A percentile compares a stretch with the other conserved stretches of the same genome.
Evolutionary conservation across 2,113 vertebrate genomes (phyloP).

Genomic region (Anoura caudifer): DNA sequence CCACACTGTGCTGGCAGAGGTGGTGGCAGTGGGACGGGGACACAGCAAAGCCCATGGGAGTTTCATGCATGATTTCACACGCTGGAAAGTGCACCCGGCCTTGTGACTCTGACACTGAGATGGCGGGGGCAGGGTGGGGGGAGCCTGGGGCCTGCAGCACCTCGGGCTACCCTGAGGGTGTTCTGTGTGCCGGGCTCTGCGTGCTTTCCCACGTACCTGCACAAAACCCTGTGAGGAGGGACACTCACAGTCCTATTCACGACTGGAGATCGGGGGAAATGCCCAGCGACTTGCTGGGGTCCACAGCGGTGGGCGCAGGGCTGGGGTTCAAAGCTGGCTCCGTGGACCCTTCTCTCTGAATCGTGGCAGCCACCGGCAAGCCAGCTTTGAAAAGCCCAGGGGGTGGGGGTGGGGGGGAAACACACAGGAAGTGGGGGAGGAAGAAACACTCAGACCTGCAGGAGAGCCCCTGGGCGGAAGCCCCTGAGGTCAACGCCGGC

Average conservation of each 20-base stretch:
- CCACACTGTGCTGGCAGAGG: neutral
- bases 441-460: neutral
- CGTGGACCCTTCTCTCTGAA: neutral
- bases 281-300: neutral
- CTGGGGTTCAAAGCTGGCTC: neutral
- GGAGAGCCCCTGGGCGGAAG: neutral
- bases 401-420: too few species aligned
- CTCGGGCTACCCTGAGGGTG: rapidly evolving
- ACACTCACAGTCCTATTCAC: rapidly evolving
- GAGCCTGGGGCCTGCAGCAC: neutral
- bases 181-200: rapidly evolving
- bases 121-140: rapidly evolving
- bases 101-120: rapidly evolving
- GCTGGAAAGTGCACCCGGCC: rapidly evolving
- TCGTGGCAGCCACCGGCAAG: rapidly evolving
- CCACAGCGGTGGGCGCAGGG: neutral
- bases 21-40: neutral
- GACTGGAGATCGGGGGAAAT: rapidly evolving
- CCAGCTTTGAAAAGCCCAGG: neutral
- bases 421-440: too few species aligned
- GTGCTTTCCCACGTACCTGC: neutral
- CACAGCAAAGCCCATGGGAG: neutral
- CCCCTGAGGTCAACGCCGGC: rapidly evolving
- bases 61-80: rapidly evolving
- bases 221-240: too few species aligned